A percentile compares a stretch with the other conserved stretches of the same genome.
Evolutionary conservation across 35 echinoderm and acorn worm species (phyloP).

Genomic region (Ophioderma brevispina): DNA sequence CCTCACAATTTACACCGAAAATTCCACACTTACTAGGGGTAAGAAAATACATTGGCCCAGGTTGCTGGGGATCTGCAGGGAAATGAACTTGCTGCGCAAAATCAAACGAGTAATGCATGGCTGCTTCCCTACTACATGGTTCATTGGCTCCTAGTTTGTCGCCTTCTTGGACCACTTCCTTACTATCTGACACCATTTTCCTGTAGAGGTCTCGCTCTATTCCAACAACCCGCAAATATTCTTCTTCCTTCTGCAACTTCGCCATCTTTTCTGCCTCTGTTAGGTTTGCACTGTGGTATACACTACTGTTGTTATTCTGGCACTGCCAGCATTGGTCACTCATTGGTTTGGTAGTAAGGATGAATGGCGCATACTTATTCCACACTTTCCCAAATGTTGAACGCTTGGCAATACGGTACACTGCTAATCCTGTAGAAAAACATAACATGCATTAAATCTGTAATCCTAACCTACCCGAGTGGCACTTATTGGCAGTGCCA

Average conservation of each 20-base stretch:
- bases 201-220: conserved; percentile 9
- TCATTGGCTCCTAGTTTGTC: conserved; percentile 28
- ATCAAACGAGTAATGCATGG: conserved; percentile 57
- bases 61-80: conserved; percentile 19
- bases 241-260: background rate
- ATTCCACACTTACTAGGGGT: conserved; percentile 36
- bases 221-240: conserved; percentile 40
- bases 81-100: no score
- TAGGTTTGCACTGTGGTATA: conserved; percentile 30
- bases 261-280: background rate
- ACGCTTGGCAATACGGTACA: no score
- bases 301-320: conserved; percentile 28
- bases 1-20: conserved; percentile 60
- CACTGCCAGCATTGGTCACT: conserved; percentile 67
- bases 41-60: conserved; percentile 40
- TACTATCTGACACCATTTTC: no score
- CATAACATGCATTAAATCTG: no score
- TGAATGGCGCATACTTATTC: conserved; percentile 35
- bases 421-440: no score
- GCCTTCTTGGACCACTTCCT: background rate
- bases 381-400: conserved; percentile 19
- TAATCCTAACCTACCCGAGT: no score
- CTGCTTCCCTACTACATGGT: conserved; percentile 17
- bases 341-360: conserved; percentile 26
- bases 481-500: no score